A percentile compares a stretch with the other conserved stretches of the same genome.
phyloP scores from a whole-genome alignment of 2,797 vertebrate species.

The Hyperoplus immaculatus region DNA sequence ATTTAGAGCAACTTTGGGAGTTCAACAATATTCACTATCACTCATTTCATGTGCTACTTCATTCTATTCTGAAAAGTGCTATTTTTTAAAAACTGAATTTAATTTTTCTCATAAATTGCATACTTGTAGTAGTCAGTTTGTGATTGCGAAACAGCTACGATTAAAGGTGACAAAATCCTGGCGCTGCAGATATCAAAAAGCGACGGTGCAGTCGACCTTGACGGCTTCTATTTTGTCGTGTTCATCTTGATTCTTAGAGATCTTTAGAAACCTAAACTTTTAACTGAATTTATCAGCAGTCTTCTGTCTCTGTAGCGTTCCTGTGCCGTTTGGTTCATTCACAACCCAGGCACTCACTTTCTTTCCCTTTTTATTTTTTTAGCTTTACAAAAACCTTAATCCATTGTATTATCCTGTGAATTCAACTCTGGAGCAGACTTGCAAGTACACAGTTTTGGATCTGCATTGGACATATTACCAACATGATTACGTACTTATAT shows the following conservation, averaged over 20 bases:
- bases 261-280: conserved; percentile 63
- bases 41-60: conserved; percentile 67
- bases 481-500: conserved; percentile 22
- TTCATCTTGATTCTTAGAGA: conserved; percentile 65
- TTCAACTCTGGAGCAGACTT: conserved; percentile 12
- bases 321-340: conserved; percentile 59
- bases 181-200: conserved; percentile 42
- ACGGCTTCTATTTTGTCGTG: conserved; percentile 66
- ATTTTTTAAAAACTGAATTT: conserved; percentile 73
- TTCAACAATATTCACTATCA: conserved; percentile 51
- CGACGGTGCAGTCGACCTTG: conserved; percentile 48
- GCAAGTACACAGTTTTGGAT: conserved; percentile 13
- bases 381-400: conserved; percentile 38
- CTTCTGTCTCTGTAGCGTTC: conserved; percentile 53
- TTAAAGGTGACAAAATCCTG: conserved; percentile 45
- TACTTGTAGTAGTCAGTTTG: conserved; percentile 76
- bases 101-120: conserved; percentile 72
- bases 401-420: conserved; percentile 38
- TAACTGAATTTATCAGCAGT: conserved; percentile 61
- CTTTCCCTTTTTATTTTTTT: conserved; percentile 4
- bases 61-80: conserved; percentile 77
- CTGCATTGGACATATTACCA: conserved; percentile 32
- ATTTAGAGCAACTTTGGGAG: conserved; percentile 49
- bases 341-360: conserved; percentile 58
- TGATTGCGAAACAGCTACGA: conserved; percentile 69